A percentile compares a stretch with the other conserved stretches of the same genome.
Conservation (phyloP, 2,888 invertebrate species). For the Hetaerina titia region DNA sequence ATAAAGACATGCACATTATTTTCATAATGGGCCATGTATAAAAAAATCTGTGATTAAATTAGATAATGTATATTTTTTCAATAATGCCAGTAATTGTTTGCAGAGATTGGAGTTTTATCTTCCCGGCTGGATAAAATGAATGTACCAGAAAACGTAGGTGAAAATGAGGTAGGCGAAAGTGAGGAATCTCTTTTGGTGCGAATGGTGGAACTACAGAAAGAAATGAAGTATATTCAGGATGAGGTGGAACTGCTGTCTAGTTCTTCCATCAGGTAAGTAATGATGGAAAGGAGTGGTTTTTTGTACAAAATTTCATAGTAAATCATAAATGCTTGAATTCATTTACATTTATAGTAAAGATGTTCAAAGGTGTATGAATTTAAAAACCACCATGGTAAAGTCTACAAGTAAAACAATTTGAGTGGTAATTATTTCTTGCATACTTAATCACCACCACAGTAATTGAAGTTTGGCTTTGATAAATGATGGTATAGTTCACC, state of each 20-base stretch:
- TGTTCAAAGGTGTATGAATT: no score
- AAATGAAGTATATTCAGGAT: conserved; percentile 14
- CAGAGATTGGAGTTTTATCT: background rate
- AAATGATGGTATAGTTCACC: no score
- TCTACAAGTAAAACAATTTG: no score
- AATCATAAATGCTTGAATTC: background rate
- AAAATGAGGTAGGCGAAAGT: background rate
- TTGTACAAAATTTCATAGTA: background rate
- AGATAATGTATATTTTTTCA: no score
- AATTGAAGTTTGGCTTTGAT: no score
- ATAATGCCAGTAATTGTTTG: background rate
- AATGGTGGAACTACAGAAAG: background rate
- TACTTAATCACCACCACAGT: no score
- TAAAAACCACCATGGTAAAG: no score
- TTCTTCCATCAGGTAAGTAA: background rate
- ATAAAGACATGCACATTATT: no score
- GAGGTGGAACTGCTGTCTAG: conserved; percentile 5
- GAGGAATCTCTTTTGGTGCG: conserved; percentile 29
- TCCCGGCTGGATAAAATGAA: background rate
- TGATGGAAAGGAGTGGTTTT: background rate
- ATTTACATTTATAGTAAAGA: no score
- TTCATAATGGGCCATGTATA: no score
- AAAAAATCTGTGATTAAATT: no score
- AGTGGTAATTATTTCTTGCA: no score
- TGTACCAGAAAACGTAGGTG: background rate